phyloP scores from a whole-genome alignment of 1,140 invertebrate genomes.

The Nomia melanderi region DNA sequence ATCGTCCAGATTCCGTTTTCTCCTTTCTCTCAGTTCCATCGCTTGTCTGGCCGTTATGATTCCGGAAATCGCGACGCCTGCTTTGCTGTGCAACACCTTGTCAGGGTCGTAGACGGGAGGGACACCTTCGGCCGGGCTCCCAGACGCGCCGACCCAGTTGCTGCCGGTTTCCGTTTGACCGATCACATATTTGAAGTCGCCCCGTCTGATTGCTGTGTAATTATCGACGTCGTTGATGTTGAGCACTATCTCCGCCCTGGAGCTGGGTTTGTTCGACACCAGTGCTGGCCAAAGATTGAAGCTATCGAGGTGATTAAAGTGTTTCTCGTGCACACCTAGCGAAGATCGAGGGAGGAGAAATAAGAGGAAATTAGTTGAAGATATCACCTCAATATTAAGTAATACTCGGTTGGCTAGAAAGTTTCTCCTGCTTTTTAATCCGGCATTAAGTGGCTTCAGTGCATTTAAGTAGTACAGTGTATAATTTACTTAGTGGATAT shows the following conservation, averaged over 20 bases:
- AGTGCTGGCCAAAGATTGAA: constrained; percentile 86
- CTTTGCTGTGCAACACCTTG: constrained; percentile 79
- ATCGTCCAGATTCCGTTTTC: constrained; percentile 34
- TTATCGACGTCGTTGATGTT: constrained; percentile 87
- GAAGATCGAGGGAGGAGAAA: too few species aligned
- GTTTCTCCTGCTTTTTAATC: too few species aligned
- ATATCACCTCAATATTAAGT: too few species aligned
- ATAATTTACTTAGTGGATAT: too few species aligned
- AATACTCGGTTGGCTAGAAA: too few species aligned
- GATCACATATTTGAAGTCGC: constrained; percentile 88
- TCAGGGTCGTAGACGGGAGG: constrained; percentile 77
- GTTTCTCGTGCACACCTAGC: constrained; percentile 52
- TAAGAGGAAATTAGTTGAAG: too few species aligned
- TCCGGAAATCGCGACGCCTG: constrained; percentile 77
- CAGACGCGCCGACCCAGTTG: constrained; percentile 84
- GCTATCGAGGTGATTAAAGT: constrained; percentile 84
- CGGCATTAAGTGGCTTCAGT: too few species aligned
- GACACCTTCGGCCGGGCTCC: constrained; percentile 66
- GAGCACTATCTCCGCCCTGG: constrained; percentile 86
- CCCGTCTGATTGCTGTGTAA: constrained; percentile 84
- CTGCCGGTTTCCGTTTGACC: constrained; percentile 82
- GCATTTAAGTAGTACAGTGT: too few species aligned
- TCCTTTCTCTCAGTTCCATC: constrained; percentile 9
- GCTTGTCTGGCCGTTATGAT: constrained; percentile 68
- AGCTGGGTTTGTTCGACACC: constrained; percentile 77